A percentile compares a stretch with the other conserved stretches of the same genome.
phyloP scores from a whole-genome alignment of 2,113 vertebrate species.

The Alosa alosa region DNA sequence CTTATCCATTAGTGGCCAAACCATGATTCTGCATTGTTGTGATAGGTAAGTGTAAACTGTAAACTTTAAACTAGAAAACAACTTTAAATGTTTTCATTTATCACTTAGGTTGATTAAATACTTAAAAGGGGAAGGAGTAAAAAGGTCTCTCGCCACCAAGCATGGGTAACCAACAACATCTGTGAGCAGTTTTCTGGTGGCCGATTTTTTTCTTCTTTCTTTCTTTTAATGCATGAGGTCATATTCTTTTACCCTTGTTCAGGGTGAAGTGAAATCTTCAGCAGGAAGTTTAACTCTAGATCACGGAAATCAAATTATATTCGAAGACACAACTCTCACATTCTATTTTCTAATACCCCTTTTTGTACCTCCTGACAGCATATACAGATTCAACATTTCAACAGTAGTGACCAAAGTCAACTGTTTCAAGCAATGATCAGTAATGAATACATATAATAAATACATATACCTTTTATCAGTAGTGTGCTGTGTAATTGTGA shows the following conservation, averaged over 20 bases:
- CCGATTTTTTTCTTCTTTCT: background rate
- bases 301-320: background rate
- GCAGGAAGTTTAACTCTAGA: background rate
- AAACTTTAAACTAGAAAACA: background rate
- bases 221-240: background rate
- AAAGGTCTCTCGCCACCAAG: background rate
- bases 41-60: background rate
- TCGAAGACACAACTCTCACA: background rate
- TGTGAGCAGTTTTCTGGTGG: background rate
- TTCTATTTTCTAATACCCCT: background rate
- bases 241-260: background rate
- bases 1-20: background rate
- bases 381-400: background rate
- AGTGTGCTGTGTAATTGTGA: background rate
- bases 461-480: background rate
- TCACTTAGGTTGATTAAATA: background rate
- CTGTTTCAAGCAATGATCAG: background rate
- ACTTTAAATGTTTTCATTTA: background rate
- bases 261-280: background rate
- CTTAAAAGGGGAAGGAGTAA: background rate
- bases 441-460: background rate
- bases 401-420: background rate
- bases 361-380: background rate
- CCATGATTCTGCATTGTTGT: background rate
- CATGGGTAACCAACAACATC: background rate